A percentile compares a stretch with the other conserved stretches of the same genome.
Evolutionary conservation across 1,140 invertebrate genomes (phyloP).

Genomic region (Lordiphosa mommai): DNA sequence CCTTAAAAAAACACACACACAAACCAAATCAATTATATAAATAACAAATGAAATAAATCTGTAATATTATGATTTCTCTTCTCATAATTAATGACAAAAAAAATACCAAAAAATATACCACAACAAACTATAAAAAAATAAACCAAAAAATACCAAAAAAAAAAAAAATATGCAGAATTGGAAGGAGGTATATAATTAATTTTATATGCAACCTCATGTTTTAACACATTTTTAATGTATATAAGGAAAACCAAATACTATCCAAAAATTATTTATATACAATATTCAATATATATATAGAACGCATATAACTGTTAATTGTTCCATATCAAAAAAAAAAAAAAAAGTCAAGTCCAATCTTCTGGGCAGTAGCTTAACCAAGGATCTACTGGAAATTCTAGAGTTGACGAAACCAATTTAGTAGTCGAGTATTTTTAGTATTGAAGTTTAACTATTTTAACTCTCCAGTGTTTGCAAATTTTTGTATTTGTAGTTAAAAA

Average conservation of each 20-base stretch:
- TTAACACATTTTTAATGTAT: slow-evolving; percentile 59
- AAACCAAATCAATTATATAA: slow-evolving; percentile 21
- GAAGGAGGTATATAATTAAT: slow-evolving; percentile 79
- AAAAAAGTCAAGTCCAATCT: too few relatives aligned
- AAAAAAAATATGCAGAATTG: slow-evolving; percentile 72
- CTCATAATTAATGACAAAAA: slow-evolving; percentile 54
- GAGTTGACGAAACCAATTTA: too few relatives aligned
- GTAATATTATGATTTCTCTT: slow-evolving; percentile 72
- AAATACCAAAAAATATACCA: slow-evolving; percentile 32
- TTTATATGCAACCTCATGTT: slow-evolving; percentile 70
- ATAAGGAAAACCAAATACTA: slow-evolving; percentile 14
- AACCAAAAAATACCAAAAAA: slow-evolving; percentile 15
- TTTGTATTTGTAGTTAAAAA: slow-evolving; percentile 14
- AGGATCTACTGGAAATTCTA: too few relatives aligned
- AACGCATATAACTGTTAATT: slow-evolving; percentile 6
- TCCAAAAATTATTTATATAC: too few relatives aligned
- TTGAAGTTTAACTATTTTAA: too few relatives aligned
- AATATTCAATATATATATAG: slow-evolving; percentile 11
- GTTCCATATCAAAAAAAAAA: too few relatives aligned
- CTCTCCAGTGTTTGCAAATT: slow-evolving; percentile 29
- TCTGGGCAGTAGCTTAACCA: too few relatives aligned
- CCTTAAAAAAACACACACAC: not conserved
- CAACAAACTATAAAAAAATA: slow-evolving; percentile 5
- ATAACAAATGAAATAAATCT: slow-evolving; percentile 45
- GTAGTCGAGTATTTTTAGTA: too few relatives aligned